Evolutionary conservation across 2,113 vertebrate genomes (phyloP).

Genomic region (Ptilonorhynchus violaceus): DNA sequence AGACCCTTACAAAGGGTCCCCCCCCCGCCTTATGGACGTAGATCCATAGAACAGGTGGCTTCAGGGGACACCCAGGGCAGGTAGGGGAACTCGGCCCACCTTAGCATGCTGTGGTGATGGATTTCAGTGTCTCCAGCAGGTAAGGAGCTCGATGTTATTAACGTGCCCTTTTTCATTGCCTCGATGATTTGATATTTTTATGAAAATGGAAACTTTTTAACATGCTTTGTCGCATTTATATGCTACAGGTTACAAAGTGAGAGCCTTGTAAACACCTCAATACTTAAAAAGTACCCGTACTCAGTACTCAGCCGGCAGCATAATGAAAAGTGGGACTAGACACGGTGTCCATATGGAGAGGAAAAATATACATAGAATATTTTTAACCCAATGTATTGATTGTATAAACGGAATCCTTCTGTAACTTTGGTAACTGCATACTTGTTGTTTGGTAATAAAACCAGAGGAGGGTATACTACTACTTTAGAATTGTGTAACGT

Average conservation of each 20-base stretch:
- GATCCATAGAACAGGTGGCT: conserved; percentile 47
- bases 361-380: conserved; percentile 86
- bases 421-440: conserved; percentile 82
- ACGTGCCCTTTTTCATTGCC: conserved; percentile 81
- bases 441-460: conserved; percentile 80
- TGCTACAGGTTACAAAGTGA: conserved; percentile 99
- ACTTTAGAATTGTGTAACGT: conserved; percentile 84
- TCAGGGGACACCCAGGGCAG: conserved; percentile 30
- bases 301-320: conserved; percentile 97
- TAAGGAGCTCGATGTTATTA: conserved; percentile 80
- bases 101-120: conserved; percentile 76
- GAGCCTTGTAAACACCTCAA: conserved; percentile 99
- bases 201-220: conserved; percentile 96
- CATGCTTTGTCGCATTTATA: conserved; percentile 99
- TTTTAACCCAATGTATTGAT: conserved; percentile 84
- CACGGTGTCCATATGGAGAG: conserved; percentile 94
- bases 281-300: conserved; percentile 99
- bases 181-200: conserved; percentile 79
- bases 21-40: conserved; percentile 29
- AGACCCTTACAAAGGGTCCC: conserved; percentile 8
- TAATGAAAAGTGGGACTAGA: conserved; percentile 99
- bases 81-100: conserved; percentile 43
- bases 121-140: conserved; percentile 80
- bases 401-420: conserved; percentile 85
- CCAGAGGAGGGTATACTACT: conserved; percentile 73